Base-by-base conservation (phyloP, 2,888 invertebrate species). In the Cephus spinipes region DNA sequence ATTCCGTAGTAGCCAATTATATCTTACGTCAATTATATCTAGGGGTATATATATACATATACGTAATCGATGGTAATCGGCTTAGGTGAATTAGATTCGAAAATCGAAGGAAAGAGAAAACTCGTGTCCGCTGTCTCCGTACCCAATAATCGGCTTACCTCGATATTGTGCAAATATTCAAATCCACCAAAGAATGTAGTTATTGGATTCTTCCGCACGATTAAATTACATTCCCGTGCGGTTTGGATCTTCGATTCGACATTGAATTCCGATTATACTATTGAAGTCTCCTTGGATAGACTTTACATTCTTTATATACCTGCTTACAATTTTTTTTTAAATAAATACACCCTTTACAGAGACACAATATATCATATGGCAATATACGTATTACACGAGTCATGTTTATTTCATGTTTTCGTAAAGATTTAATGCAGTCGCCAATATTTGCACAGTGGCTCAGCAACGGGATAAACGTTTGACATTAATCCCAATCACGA, bases 211-310 rank as follows among this genome's bases (percentile, higher is more conserved):
- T 85, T 77, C 77, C 71, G 81, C 78, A 75, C 84, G 87, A 88
- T 89, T 86, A 87, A 89, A 90, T 90, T 90, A 87, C 89, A 90
- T 90, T 90, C 89, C 87, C 77, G 81, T 73, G 83, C 82, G 81
- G 81, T 83, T 83, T 82, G 80, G 80, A 83, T 78, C 81, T 83
- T 87, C 83, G 84, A 85, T 87, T 88, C 87, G 85, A 87, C 87
- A 88, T 87, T 86, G 83, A 86, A 87, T 87, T 83, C 86, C 85
- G 55, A 55, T 55, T 55, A 55, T 55, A 55, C 55, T 55, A 55
- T 23, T 15, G 55, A 1, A 55, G 23, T 55, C 55, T 55, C 23
- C 55, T 55, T 55, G 55, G 23, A 9, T 23, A 23, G 9, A 55
- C 23, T 55, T 23, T 55, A 23, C 23, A 40, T 40, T 2, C 2